Conservation (phyloP, 2,888 invertebrate genomes). For the Plemyria rubiginata region DNA sequence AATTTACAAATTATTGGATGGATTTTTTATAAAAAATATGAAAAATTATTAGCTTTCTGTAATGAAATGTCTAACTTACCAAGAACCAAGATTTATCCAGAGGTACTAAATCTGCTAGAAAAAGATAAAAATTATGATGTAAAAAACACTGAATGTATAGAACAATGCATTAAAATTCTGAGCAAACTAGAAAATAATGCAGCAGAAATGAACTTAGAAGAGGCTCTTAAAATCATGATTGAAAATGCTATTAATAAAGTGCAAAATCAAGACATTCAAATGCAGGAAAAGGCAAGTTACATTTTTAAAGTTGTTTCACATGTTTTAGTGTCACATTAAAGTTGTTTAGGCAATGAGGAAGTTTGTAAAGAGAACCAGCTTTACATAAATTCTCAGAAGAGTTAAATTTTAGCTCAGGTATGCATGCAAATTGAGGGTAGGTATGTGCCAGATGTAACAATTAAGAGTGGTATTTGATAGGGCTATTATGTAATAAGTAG, state of each 20-base stretch:
- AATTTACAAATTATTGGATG: constrained; percentile 88
- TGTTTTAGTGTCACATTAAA: no score
- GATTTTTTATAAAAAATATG: constrained; percentile 88
- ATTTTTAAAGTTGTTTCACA: no score
- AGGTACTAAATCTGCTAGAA: constrained; percentile 62
- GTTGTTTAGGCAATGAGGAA: no score
- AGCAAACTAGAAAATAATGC: constrained; percentile 41
- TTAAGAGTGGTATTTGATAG: no score
- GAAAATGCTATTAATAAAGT: constrained; percentile 83
- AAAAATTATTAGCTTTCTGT: constrained; percentile 63
- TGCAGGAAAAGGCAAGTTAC: constrained; percentile 79
- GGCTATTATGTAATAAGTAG: no score
- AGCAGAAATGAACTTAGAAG: constrained; percentile 63
- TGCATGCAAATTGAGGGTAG: no score
- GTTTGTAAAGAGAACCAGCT: no score
- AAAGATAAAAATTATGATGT: constrained; percentile 52
- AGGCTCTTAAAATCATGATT: constrained; percentile 77
- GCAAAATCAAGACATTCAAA: constrained; percentile 84
- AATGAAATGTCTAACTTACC: constrained; percentile 51
- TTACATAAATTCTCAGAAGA: no score
- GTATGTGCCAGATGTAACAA: no score
- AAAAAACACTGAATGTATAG: constrained; percentile 51
- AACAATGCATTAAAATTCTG: constrained; percentile 57
- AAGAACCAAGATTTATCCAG: constrained; percentile 60
- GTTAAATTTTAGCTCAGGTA: no score